These are phyloP conservation scores for Philopotamus ludificatus DNA, from an alignment of 1,140 invertebrate species.

Conservation along the genomic window DNA sequence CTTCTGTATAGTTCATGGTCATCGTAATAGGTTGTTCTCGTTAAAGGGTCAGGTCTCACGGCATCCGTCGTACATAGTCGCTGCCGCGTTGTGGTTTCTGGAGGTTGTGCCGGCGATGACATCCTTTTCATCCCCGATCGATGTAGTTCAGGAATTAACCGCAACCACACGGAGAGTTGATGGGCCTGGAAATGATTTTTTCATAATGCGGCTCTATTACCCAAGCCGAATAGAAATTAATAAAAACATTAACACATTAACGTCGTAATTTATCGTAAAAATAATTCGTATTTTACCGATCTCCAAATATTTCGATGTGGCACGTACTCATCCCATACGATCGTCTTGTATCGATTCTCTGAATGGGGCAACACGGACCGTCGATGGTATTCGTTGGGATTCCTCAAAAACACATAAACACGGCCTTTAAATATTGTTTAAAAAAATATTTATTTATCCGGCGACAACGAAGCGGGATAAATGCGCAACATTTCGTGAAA, in stretches of 20 bases:
- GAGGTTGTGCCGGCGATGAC: slow-evolving; percentile 82
- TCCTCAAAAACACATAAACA: slow-evolving; percentile 57
- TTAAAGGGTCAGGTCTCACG: slow-evolving; percentile 76
- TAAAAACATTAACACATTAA: not conserved
- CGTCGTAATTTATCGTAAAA: too few species aligned
- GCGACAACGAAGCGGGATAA: not conserved
- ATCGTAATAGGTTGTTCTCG: slow-evolving; percentile 58
- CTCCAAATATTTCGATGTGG: slow-evolving; percentile 88
- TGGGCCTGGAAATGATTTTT: slow-evolving; percentile 93
- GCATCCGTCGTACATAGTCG: slow-evolving; percentile 75
- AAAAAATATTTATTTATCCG: not conserved
- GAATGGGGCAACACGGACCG: slow-evolving; percentile 71
- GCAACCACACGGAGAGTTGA: slow-evolving; percentile 90
- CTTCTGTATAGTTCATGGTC: slow-evolving; percentile 61
- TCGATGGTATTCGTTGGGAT: slow-evolving; percentile 82
- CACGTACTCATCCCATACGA: slow-evolving; percentile 89
- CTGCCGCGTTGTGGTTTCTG: slow-evolving; percentile 77
- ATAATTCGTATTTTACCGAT: slow-evolving; percentile 70
- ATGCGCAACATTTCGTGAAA: not conserved
- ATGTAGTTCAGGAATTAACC: slow-evolving; percentile 90
- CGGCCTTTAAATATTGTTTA: not conserved
- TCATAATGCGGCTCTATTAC: too few species aligned
- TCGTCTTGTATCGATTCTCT: slow-evolving; percentile 77
- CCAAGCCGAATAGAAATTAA: too few species aligned
- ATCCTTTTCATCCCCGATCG: slow-evolving; percentile 83